phyloP scores from a whole-genome alignment of 1,140 invertebrate species.

The Phortica variegata region DNA sequence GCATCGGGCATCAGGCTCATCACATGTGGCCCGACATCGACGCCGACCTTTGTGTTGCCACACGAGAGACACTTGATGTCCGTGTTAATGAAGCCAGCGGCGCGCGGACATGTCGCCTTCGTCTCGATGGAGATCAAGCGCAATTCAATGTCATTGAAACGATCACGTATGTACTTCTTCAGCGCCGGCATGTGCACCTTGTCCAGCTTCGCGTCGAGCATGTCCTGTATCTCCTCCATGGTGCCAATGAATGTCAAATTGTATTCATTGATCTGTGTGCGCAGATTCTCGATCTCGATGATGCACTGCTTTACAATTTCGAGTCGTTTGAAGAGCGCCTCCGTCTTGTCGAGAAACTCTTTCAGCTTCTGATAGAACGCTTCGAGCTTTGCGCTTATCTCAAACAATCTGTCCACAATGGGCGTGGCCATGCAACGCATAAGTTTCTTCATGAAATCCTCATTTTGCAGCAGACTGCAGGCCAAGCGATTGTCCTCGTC shows the following conservation, averaged over 20 bases:
- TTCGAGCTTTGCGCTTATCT: conserved; percentile 17
- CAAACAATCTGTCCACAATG: conserved; percentile 28
- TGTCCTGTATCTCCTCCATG: conserved; percentile 54
- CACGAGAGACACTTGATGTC: conserved; percentile 32
- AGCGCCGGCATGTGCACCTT: conserved; percentile 48
- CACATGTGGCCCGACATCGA: conserved; percentile 23
- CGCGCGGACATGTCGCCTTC: conserved; percentile 34
- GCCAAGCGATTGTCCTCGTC: conserved; percentile 47
- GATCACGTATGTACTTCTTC: conserved; percentile 48
- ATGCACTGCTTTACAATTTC: conserved; percentile 39
- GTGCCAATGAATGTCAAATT: conserved; percentile 39
- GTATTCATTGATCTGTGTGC: conserved; percentile 28
- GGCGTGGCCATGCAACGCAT: conserved; percentile 38
- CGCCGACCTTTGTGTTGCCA: conserved; percentile 28
- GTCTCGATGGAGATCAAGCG: conserved; percentile 27
- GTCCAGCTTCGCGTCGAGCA: conserved; percentile 49
- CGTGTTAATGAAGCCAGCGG: conserved; percentile 35
- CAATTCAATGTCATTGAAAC: conserved; percentile 31
- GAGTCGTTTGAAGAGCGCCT: conserved; percentile 29
- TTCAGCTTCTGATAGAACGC: conserved; percentile 28
- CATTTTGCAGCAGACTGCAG: conserved; percentile 35
- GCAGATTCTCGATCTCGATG: conserved; percentile 37
- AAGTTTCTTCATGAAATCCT: conserved; percentile 45
- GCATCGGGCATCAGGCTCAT: conserved; percentile 30
- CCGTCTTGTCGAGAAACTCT: conserved; percentile 21